These are phyloP conservation scores for Laterallus jamaicensis DNA, from an alignment of 2,113 vertebrate genomes.

Conservation along the genomic window DNA sequence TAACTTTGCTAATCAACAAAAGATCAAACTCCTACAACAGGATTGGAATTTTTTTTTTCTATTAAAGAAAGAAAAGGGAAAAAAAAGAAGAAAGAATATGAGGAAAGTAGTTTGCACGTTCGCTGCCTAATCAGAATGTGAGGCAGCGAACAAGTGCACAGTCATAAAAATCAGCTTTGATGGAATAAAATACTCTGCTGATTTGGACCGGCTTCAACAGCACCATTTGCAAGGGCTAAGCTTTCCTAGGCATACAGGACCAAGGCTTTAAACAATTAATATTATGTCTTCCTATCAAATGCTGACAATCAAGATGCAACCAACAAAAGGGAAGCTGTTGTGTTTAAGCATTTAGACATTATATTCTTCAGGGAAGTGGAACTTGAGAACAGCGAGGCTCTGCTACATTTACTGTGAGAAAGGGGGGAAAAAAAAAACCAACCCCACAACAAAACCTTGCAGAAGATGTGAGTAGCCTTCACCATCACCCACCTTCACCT, in stretches of 20 bases:
- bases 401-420: not conserved
- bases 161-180: not conserved
- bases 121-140: not conserved
- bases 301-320: not conserved
- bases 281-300: not conserved
- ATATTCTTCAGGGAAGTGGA: not conserved
- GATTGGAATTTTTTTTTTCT: not conserved
- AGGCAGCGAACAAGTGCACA: not conserved
- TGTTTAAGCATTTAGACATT: not conserved
- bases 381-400: not conserved
- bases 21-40: not conserved
- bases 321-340: not conserved
- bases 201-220: not conserved
- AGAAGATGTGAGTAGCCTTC: not conserved
- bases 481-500: not conserved
- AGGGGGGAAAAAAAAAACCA: not conserved
- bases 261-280: not conserved
- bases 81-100: not conserved
- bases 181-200: not conserved
- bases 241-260: not conserved
- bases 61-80: not conserved
- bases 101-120: not conserved
- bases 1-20: constrained; percentile 42
- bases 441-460: not conserved
- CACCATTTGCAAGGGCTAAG: not conserved